A percentile compares a stretch with the other conserved stretches of the same genome.
Evolutionary conservation across 1,140 invertebrate species (phyloP).

Genomic region (Muscidifurax raptorellus): DNA sequence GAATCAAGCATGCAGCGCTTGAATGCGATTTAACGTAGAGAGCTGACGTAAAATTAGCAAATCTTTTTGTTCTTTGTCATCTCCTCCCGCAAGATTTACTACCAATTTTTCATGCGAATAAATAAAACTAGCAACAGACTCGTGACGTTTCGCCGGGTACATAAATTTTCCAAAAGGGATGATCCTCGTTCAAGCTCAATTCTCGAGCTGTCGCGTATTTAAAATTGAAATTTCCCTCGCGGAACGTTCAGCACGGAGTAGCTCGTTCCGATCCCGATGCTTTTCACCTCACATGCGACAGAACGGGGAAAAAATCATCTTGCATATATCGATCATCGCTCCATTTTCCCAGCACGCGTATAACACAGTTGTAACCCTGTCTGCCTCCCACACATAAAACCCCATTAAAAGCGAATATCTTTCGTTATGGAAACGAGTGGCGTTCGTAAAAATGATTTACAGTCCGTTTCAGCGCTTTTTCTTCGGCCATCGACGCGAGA

Average conservation of each 20-base stretch:
- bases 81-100: not conserved
- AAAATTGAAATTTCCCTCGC: constrained; percentile 55
- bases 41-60: not conserved
- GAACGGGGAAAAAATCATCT: constrained; percentile 34
- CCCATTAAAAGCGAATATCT: constrained; percentile 34
- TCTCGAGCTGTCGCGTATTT: constrained; percentile 23
- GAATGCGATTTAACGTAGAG: not conserved
- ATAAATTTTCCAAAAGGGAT: constrained; percentile 34
- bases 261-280: not conserved
- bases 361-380: too few species aligned
- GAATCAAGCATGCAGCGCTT: not conserved
- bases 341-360: too few species aligned
- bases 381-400: not conserved
- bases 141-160: constrained; percentile 5
- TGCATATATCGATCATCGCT: constrained; percentile 30
- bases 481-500: not conserved
- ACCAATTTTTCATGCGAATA: not conserved
- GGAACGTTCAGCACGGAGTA: not conserved
- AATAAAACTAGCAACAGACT: not conserved
- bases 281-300: not conserved
- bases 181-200: constrained; percentile 7
- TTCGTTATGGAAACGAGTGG: constrained; percentile 13
- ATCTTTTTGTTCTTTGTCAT: not conserved
- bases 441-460: constrained; percentile 43
- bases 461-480: not conserved